phyloP scores from a whole-genome alignment of 2,888 invertebrate species.

The Rhamnusium bicolor region DNA sequence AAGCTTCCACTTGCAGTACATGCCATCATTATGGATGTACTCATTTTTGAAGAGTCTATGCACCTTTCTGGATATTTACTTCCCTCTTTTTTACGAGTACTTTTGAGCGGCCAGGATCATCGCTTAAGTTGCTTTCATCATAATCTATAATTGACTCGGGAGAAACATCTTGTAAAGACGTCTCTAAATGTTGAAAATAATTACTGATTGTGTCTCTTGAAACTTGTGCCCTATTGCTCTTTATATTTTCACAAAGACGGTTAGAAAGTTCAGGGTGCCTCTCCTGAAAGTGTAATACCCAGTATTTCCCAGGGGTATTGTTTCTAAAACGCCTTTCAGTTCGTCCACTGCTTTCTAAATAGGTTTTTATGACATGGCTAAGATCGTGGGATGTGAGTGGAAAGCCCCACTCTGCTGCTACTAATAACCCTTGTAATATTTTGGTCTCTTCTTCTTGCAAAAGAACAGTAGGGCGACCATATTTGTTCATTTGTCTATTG shows the following conservation, averaged over 20 bases:
- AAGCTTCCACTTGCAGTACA: slow-evolving; percentile 14
- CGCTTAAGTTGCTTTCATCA: slow-evolving; percentile 19
- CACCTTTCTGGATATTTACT: slow-evolving; percentile 17
- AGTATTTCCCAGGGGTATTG: slow-evolving; percentile 13
- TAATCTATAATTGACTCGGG: slow-evolving; percentile 20
- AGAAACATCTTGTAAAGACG: too few species aligned
- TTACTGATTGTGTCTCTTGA: background rate
- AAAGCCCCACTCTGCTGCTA: slow-evolving; percentile 2
- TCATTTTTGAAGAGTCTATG: slow-evolving; percentile 27
- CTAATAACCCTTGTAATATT: background rate
- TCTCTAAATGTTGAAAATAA: slow-evolving; percentile 10
- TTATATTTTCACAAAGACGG: slow-evolving; percentile 13
- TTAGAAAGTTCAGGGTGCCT: slow-evolving; percentile 19
- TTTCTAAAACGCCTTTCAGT: slow-evolving; percentile 4
- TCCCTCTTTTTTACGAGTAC: slow-evolving; percentile 4
- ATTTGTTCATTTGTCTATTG: slow-evolving; percentile 4
- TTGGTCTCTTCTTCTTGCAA: background rate
- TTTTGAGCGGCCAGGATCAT: slow-evolving; percentile 22
- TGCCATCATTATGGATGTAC: slow-evolving; percentile 17
- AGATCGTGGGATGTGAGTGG: slow-evolving; percentile 8
- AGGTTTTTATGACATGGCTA: background rate
- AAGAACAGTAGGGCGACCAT: slow-evolving; percentile 19
- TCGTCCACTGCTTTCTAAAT: background rate
- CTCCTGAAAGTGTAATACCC: slow-evolving; percentile 14
- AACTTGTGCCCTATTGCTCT: slow-evolving; percentile 12